Percentiles rank a stretch among this genome's conserved stretches.
These are phyloP conservation scores for Smithornis capensis DNA, from an alignment of 2,113 vertebrate genomes.

Conservation along the genomic window DNA sequence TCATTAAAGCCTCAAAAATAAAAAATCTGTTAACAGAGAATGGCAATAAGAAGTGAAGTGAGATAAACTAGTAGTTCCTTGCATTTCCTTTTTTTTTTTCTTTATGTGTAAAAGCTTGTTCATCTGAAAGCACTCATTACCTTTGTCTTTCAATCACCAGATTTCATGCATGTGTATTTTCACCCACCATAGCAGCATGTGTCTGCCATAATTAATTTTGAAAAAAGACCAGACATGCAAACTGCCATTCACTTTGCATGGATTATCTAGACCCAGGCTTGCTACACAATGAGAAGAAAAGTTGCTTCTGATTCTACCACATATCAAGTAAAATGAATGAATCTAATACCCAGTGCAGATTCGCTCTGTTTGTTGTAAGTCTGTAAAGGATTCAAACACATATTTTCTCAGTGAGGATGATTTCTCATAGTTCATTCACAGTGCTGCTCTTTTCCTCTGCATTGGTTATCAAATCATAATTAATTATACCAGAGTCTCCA, in stretches of 20 bases:
- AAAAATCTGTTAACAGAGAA: not conserved
- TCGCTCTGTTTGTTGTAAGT: not conserved
- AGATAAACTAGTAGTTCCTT: not conserved
- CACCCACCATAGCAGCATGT: not conserved
- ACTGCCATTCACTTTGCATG: not conserved
- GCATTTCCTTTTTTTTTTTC: too few species aligned
- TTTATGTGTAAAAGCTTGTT: not conserved
- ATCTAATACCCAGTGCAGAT: not conserved
- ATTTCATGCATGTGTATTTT: not conserved
- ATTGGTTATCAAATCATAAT: not conserved
- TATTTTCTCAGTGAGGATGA: not conserved
- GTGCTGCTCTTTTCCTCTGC: not conserved
- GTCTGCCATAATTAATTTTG: conserved; percentile 34
- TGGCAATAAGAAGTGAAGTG: not conserved
- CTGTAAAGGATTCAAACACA: not conserved
- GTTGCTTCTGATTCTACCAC: not conserved
- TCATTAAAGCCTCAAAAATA: not conserved
- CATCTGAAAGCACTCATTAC: not conserved
- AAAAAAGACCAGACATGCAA: conserved; percentile 27
- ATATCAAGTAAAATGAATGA: not conserved
- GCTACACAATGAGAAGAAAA: not conserved
- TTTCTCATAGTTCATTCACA: not conserved
- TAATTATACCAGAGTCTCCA: not conserved
- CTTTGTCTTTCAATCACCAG: conserved; percentile 15
- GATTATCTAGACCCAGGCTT: not conserved